Evolutionary conservation across 2,888 invertebrate genomes (phyloP).

Genomic region (Liodrosophila aerea): DNA sequence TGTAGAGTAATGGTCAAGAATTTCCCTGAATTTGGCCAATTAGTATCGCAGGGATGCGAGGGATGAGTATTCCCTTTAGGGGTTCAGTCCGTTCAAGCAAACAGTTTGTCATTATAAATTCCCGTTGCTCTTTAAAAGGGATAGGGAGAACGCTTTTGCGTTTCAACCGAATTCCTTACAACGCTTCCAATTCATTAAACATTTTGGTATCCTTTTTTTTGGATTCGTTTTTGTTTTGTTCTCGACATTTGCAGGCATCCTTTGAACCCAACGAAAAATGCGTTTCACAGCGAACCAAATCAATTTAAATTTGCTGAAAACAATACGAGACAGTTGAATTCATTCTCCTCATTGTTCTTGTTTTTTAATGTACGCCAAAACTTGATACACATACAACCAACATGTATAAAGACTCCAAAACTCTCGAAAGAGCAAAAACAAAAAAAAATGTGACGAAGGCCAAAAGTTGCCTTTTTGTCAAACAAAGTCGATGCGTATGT

Average conservation of each 20-base stretch:
- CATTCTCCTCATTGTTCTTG: slow-evolving; percentile 23
- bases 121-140: slow-evolving; percentile 16
- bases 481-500: slow-evolving; percentile 41
- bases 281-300: slow-evolving; percentile 29
- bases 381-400: slow-evolving; percentile 18
- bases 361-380: slow-evolving; percentile 45
- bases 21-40: slow-evolving; percentile 13
- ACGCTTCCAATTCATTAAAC: slow-evolving; percentile 65
- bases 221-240: neutral
- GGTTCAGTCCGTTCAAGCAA: slow-evolving; percentile 3
- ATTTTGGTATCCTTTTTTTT: slow-evolving; percentile 28
- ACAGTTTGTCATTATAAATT: slow-evolving; percentile 38
- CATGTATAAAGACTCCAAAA: slow-evolving; percentile 12
- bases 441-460: slow-evolving; percentile 60
- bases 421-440: slow-evolving; percentile 11
- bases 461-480: slow-evolving; percentile 54
- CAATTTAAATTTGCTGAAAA: slow-evolving; percentile 58
- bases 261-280: slow-evolving; percentile 54
- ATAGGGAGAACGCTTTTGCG: slow-evolving; percentile 23
- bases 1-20: neutral
- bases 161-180: slow-evolving; percentile 39
- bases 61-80: neutral
- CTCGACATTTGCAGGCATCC: slow-evolving; percentile 22
- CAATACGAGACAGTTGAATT: slow-evolving; percentile 47
- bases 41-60: neutral